Base-by-base conservation (phyloP, 2,888 invertebrate species). In the Eupithecia pulchellata region DNA sequence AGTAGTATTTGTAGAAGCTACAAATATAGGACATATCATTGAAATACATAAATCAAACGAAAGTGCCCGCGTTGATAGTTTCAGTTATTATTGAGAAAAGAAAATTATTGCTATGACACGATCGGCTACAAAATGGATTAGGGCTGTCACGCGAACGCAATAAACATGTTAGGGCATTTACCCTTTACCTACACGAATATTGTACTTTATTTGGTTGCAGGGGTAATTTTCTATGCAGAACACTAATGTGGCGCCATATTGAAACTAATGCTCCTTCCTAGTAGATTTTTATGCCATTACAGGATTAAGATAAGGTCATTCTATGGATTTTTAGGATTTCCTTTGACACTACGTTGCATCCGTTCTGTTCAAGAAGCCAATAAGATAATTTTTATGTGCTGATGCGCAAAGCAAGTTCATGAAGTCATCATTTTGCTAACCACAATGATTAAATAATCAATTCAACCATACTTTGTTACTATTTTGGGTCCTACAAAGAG, bases 101-200 rank as follows among this genome's bases (percentile, higher is more conserved):
- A 64, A 73, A 73, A 73, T 73, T 39, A 42, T 57, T 67, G 52
- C 62, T 63, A 69, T 66, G 66, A 69, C 57, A 73, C 67, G 67
- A 69, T 69, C 55, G 17, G 63, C 60, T 36, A 72, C 71, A 32
- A 58, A 64, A 63, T 66, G 57, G 17, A 58, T 52, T 63, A 73
- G 73, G 73, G 73, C 67, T 69, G 8, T 34, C 69, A 67, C 69
- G 25, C 39, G 14, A 32, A 14, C 34, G n/a, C 29, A 60, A 25
- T 4, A 20, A 36, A 25, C 32, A 5, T 29, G 29, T 17, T 27
- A 57, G 57, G 57, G 25, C 52, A 52, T 52, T 57, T 17, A 57
- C 27, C 57, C 57, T 57, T 29, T 29, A 57, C 17, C 57, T 29
- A 57, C 57, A 25, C 20, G 52, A 25, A 47, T 20, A 20, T 52